Evolutionary conservation across 2,888 invertebrate species (phyloP).

Genomic region (Magallana nippona): DNA sequence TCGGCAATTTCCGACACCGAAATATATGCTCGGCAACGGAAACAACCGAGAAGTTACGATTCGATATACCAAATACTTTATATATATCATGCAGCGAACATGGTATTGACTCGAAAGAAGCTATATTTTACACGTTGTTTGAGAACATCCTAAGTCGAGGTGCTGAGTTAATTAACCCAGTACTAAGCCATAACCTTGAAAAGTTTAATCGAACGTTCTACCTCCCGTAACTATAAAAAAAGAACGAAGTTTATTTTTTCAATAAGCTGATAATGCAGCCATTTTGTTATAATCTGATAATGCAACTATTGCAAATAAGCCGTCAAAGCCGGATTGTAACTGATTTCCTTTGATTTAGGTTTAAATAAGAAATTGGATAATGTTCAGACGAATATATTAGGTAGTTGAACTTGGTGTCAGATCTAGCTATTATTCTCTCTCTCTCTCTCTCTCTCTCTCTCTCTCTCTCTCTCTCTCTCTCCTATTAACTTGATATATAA

Average conservation of each 20-base stretch:
- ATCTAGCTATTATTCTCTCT: background rate
- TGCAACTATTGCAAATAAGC: conserved; percentile 17
- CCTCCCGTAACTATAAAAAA: background rate
- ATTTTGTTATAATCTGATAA: conserved; percentile 7
- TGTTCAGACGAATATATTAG: conserved; percentile 4
- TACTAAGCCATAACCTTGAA: background rate
- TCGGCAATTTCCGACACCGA: no score
- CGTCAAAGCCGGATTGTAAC: conserved; percentile 14
- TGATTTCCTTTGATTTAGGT: conserved; percentile 8
- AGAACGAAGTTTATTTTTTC: no score
- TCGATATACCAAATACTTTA: no score
- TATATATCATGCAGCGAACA: no score
- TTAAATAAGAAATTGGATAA: conserved; percentile 21
- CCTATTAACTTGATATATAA: no score
- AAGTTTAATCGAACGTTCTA: background rate
- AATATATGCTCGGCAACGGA: no score
- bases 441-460: conserved; percentile 43
- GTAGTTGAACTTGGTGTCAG: background rate
- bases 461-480: conserved; percentile 42
- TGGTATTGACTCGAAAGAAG: no score
- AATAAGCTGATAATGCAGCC: no score
- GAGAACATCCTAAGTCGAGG: background rate
- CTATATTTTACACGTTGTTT: background rate
- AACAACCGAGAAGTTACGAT: no score
- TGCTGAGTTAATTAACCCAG: background rate